A percentile compares a stretch with the other conserved stretches of the same genome.
Conservation (phyloP, 2,113 vertebrate species). For the Guaruba guarouba region DNA sequence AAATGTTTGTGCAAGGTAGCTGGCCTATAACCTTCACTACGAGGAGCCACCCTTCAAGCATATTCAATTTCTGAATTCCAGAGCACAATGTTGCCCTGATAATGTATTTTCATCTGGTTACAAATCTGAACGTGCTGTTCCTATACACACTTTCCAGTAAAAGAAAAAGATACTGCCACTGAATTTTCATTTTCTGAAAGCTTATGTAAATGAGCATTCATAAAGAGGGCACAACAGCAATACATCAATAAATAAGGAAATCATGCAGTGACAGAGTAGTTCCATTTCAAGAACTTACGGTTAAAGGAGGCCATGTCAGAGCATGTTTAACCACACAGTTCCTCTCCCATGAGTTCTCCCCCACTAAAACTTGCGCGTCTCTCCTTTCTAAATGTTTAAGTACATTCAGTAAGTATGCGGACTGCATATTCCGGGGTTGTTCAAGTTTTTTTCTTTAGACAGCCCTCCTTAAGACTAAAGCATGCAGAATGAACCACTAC, state of each 20-base stretch:
- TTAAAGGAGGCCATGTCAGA: neutral
- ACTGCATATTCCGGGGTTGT: neutral
- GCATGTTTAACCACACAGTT: neutral
- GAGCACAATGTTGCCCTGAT: neutral
- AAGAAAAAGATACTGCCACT: neutral
- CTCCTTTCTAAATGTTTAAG: neutral
- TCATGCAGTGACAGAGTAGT: neutral
- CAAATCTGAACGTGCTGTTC: neutral
- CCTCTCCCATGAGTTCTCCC: neutral
- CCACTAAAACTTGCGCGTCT: neutral
- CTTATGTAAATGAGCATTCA: neutral
- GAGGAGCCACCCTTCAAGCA: neutral
- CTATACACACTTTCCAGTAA: neutral
- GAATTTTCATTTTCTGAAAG: neutral
- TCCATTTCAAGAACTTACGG: neutral
- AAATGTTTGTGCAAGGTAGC: neutral
- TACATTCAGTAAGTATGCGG: neutral
- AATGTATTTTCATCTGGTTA: neutral
- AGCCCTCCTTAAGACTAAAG: neutral
- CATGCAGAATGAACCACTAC: neutral
- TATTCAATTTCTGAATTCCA: neutral
- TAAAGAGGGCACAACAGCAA: neutral
- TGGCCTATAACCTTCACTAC: neutral
- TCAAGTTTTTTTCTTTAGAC: neutral
- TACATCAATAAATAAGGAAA: neutral